Evolutionary conservation across 2,888 invertebrate species (phyloP), one percentile per base, ranked within the genome.

Genomic region (Lepidochrysops patricia): DNA sequence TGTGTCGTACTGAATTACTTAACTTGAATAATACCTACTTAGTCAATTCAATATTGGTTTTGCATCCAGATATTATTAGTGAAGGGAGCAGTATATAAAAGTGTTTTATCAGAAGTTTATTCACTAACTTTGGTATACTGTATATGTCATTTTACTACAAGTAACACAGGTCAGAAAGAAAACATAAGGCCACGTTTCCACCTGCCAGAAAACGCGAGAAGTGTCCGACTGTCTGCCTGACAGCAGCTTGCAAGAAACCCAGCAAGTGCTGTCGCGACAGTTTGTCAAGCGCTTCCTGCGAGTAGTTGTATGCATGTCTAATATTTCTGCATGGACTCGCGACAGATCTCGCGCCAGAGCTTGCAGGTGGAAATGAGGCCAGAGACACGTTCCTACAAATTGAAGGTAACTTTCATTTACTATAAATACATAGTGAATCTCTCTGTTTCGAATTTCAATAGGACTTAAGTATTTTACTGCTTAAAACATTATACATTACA

Each of bases 41-140:
- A n/a, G n/a, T n/a, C n/a, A 43, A 43, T 43, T 6, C n/a, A 26
- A 35, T 35, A 52, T 52, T 52, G 27, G 50, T 59, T 59, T 52
- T 37, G 26, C 26, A 35, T 52, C 59, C n/a, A 35, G 27, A 52
- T 35, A 52, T 59, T 12, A 26, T 52, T 52, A 34, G 35, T 54
- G 2, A 29, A 62, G 43, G 60, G 56, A 60, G 57, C 57, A 56
- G 58, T 61, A 52, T 61, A 60, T 63, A 64, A 62, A 61, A 62
- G 29, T 26, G 32, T 54, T 54, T 43, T 32, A 54, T 54, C 37
- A 63, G 58, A 61, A 77, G 80, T 84, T 82, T 86, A 87, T 79
- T 77, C 76, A 72, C 88, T 90, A 90, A 82, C 89, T 90, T 90
- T 90, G 89, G 89, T 90, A 89, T 89, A 87, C 88, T 82, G 82